Percentiles rank a stretch among this genome's conserved stretches.
Evolutionary conservation across 2,113 vertebrate genomes (phyloP).

Genomic region (Sylvilagus bachmani): DNA sequence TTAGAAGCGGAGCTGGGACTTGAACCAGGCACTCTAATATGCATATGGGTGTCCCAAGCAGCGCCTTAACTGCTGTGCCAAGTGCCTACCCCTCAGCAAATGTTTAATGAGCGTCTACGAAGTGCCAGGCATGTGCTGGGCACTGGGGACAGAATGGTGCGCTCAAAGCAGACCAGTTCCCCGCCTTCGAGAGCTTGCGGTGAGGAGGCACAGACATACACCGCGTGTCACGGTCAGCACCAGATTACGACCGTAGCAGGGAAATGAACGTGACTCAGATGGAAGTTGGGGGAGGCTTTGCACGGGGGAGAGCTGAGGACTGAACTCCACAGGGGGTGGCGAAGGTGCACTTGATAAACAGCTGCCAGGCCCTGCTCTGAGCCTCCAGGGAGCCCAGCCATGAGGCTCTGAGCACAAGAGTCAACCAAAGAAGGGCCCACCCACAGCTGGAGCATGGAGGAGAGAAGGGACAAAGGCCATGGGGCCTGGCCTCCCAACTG

Average conservation of each 20-base stretch:
- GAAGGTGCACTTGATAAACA: accelerated
- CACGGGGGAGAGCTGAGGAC: background rate
- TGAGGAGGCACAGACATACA: background rate
- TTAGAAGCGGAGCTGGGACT: too few species aligned
- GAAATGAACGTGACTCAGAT: background rate
- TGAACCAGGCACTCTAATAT: too few species aligned
- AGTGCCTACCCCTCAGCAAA: too few species aligned
- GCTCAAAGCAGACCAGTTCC: background rate
- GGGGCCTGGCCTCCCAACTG: background rate
- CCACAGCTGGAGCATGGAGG: background rate
- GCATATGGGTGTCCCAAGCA: too few species aligned
- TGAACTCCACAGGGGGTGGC: accelerated
- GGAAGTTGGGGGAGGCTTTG: background rate
- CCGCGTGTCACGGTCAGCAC: too few species aligned
- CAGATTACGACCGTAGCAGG: background rate
- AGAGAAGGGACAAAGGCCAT: background rate
- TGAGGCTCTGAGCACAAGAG: background rate
- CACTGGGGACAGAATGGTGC: background rate
- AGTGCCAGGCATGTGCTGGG: background rate
- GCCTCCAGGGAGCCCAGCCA: background rate
- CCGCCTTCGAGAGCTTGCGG: background rate
- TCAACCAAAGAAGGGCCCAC: background rate
- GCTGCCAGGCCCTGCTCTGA: background rate
- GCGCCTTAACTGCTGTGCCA: too few species aligned
- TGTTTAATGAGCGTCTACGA: background rate